A percentile compares a stretch with the other conserved stretches of the same genome.
phyloP scores from a whole-genome alignment of 2,113 vertebrate species.

The Salvelinus namaycush region DNA sequence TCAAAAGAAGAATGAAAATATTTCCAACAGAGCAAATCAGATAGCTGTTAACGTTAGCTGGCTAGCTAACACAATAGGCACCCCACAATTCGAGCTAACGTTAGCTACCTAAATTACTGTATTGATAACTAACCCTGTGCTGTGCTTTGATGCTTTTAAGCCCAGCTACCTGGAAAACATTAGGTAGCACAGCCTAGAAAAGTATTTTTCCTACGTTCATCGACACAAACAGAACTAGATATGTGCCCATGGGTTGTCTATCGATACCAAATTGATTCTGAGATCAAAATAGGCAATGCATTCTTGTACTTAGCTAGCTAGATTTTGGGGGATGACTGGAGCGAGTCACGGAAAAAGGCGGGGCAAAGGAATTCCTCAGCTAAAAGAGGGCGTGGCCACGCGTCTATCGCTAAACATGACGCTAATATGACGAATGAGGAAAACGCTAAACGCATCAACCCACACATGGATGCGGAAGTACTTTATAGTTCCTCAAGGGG shows the following conservation, averaged over 20 bases:
- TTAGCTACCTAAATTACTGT: too few relatives aligned
- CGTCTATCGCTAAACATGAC: background rate
- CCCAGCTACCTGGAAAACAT: too few relatives aligned
- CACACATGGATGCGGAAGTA: background rate
- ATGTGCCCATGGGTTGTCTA: background rate
- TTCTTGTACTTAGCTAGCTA: background rate
- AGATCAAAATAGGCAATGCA: background rate
- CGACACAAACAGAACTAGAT: background rate
- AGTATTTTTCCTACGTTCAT: background rate
- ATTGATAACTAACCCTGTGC: too few relatives aligned
- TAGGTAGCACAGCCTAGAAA: too few relatives aligned
- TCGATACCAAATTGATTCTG: background rate
- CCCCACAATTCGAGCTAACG: background rate
- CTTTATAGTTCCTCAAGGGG: background rate
- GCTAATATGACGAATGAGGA: background rate
- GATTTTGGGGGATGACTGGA: background rate
- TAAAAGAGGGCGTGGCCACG: background rate
- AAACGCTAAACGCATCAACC: too few relatives aligned
- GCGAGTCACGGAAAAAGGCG: constrained; percentile 14
- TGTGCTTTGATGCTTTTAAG: too few relatives aligned
- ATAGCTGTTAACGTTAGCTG: background rate
- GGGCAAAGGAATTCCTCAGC: background rate
- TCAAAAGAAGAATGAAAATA: background rate
- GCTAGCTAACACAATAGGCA: background rate
- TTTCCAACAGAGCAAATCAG: background rate